A percentile compares a stretch with the other conserved stretches of the same genome.
These are phyloP conservation scores for Clunio marinus DNA, from an alignment of 2,888 invertebrate species.

Conservation along the genomic window DNA sequence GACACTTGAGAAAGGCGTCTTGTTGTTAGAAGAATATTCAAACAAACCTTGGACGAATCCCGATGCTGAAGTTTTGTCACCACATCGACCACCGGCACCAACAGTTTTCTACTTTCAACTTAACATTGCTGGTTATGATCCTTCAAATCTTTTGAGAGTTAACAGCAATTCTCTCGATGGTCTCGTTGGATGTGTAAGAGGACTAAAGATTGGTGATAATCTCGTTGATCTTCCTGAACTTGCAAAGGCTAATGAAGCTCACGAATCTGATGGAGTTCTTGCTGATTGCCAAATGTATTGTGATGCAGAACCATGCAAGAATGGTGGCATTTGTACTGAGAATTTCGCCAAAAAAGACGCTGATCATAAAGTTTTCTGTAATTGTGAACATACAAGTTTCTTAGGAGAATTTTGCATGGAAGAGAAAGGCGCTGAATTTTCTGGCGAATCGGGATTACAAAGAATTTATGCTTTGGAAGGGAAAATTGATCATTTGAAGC, in stretches of 20 bases:
- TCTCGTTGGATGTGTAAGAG: constrained; percentile 82
- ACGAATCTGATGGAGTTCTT: constrained; percentile 65
- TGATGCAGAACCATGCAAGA: constrained; percentile 80
- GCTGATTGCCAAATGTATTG: constrained; percentile 86
- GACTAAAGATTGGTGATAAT: constrained; percentile 77
- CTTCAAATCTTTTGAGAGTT: constrained; percentile 63
- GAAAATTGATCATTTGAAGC: constrained; percentile 70
- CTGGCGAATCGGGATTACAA: constrained; percentile 78
- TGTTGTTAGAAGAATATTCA: constrained; percentile 69
- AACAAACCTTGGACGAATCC: constrained; percentile 85
- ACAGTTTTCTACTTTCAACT: constrained; percentile 86
- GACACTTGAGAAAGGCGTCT: constrained; percentile 64
- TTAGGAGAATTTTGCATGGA: constrained; percentile 83
- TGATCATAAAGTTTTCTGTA: constrained; percentile 64
- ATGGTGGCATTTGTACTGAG: constrained; percentile 81
- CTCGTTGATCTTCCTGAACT: constrained; percentile 73
- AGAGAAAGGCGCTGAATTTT: constrained; percentile 86
- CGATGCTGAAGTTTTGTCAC: constrained; percentile 80
- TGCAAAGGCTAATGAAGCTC: constrained; percentile 63
- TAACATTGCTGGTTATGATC: constrained; percentile 81
- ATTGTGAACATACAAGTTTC: constrained; percentile 85
- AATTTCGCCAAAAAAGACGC: constrained; percentile 80
- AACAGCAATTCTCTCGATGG: constrained; percentile 60
- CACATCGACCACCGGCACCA: constrained; percentile 82
- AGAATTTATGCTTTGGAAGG: constrained; percentile 70